Conservation (phyloP, 2,797 vertebrate genomes). For the Capromys pilorides region DNA sequence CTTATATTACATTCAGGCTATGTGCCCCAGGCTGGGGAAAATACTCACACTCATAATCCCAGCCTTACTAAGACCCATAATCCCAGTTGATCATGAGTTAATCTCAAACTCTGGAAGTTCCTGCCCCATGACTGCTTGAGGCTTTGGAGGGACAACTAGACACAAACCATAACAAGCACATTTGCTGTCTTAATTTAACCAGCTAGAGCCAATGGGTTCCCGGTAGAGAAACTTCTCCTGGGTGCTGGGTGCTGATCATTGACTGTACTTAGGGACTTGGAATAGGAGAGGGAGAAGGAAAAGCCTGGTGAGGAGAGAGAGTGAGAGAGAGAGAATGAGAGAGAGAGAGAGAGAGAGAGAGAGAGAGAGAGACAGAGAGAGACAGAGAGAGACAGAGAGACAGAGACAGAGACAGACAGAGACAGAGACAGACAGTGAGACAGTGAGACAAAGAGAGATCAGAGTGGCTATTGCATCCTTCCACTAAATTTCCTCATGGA, state of each 20-base stretch:
- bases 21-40: no score
- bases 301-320: no score
- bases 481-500: background rate
- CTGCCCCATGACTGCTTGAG: no score
- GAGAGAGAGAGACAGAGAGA: background rate
- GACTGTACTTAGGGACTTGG: background rate
- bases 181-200: constrained; percentile 38
- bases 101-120: no score
- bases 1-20: no score
- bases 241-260: no score
- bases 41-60: no score
- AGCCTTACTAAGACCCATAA: no score
- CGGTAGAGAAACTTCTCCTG: background rate
- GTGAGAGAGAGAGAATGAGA: background rate
- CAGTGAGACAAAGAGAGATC: background rate
- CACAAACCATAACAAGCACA: background rate
- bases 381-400: no score
- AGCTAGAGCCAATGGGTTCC: constrained; percentile 39
- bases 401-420: background rate
- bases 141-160: no score
- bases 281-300: background rate
- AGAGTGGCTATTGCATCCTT: background rate
- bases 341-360: background rate
- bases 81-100: no score
- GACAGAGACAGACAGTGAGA: background rate